Base-by-base conservation (phyloP, 2,888 invertebrate species). In the Hydraecia micacea region DNA sequence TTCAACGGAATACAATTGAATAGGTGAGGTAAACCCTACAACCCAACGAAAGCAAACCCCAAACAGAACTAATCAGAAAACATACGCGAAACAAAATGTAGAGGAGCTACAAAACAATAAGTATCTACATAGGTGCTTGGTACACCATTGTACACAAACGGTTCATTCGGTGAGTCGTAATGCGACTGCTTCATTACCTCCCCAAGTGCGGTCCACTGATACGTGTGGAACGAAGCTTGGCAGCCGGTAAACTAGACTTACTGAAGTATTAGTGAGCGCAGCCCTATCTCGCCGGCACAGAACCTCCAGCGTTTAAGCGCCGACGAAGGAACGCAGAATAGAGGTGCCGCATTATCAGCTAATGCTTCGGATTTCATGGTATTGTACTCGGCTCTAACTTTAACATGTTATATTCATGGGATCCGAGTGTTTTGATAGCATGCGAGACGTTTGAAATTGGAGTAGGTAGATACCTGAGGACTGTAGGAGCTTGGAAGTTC, bases 201-300 rank as follows among this genome's bases (percentile, higher is more conserved):
- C 80, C 86, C 87, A 90, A 91, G 87, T 93, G 92, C 87, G 91
- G 92, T 90, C 90, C 86, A 86, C 86, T 92, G 90, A 93, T 92
- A 91, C 89, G 84, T 87, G 74, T 86, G 85, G 79, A 84, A 86
- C 87, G 89, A 91, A 89, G 89, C 89, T 81, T 88, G 84, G 91
- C 88, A 87, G 87, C 77, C 85, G 84, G 84, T 84, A 81, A 88
- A 83, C 90, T 90, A 90, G 91, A 91, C 92, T 93, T 92, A 93
- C 91, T 89, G 85, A 90, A 91, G 92, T 92, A 93, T 93, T 93
- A 93, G 91, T 85, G 88, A 83, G 79, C 68, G 85, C 78, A 84
- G 87, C 88, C 88, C 90, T 93, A 93, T 93, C 93, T 87, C 88
- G 62, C 63, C 77, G 78, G 86, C 80, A 82, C 91, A 90, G 88